Percentiles rank a stretch among this genome's conserved stretches.
Conservation (phyloP, 1,140 invertebrate genomes). For the Temnothorax longispinosus region DNA sequence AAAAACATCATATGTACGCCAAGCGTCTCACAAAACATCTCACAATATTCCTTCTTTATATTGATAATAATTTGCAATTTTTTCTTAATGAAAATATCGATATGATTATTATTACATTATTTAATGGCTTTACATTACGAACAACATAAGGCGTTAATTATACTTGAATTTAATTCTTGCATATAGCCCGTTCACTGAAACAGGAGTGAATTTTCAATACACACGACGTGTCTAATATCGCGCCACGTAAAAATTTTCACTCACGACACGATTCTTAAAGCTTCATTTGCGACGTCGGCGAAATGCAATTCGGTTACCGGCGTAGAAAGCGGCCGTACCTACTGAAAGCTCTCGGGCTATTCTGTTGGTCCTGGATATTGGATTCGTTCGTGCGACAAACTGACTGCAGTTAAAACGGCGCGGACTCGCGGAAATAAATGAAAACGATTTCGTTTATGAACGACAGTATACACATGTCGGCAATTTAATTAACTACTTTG, state of each 20-base stretch:
- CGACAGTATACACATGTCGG: conserved; percentile 6
- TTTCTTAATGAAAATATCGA: background rate
- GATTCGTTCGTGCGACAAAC: conserved; percentile 35
- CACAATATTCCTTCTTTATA: background rate
- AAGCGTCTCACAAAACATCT: background rate
- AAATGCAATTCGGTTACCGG: conserved; percentile 33
- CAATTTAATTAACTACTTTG: conserved; percentile 47
- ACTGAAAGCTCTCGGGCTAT: conserved; percentile 3
- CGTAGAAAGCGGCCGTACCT: conserved; percentile 3
- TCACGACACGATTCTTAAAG: conserved; percentile 72
- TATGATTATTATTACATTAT: background rate
- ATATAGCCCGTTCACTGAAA: background rate
- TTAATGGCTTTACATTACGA: background rate
- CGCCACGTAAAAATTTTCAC: conserved; percentile 58
- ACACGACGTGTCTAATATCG: background rate
- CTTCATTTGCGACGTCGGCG: conserved; percentile 67
- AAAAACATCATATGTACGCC: background rate
- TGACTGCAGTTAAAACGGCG: conserved; percentile 34
- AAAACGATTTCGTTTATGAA: conserved; percentile 48
- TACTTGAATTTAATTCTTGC: background rate
- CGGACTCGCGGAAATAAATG: conserved; percentile 39
- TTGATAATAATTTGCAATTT: background rate
- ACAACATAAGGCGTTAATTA: background rate
- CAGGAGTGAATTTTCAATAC: background rate
- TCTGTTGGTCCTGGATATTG: conserved; percentile 38